phyloP scores from a whole-genome alignment of 1,140 invertebrate species.

The Polypedilum vanderplanki region DNA sequence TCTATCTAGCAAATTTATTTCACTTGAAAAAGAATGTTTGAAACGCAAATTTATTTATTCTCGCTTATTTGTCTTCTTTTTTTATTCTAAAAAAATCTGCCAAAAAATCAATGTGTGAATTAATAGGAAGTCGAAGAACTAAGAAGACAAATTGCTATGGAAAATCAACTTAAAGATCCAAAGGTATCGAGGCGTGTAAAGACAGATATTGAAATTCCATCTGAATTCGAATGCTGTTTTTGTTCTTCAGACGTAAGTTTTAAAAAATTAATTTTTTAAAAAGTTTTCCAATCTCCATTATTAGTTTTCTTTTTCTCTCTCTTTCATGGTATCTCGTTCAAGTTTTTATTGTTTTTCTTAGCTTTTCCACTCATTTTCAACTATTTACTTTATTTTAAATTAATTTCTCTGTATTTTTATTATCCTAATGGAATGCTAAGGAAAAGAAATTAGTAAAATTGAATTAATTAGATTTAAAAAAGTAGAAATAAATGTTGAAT shows the following conservation, averaged over 20 bases:
- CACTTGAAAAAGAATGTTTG: constrained; percentile 21
- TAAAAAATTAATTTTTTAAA: no score
- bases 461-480: no score
- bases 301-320: neutral
- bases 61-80: constrained; percentile 31
- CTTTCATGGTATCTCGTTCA: neutral
- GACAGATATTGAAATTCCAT: constrained; percentile 72
- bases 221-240: constrained; percentile 93
- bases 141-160: constrained; percentile 43
- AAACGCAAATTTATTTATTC: constrained; percentile 32
- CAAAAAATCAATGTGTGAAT: constrained; percentile 30
- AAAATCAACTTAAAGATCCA: constrained; percentile 38
- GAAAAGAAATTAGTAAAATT: no score
- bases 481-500: no score
- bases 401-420: no score
- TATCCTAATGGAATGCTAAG: no score
- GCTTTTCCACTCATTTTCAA: no score
- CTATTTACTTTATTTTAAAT: no score
- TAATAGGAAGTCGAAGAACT: constrained; percentile 44
- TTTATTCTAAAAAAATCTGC: constrained; percentile 33
- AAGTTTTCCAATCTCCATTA: no score
- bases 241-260: constrained; percentile 79
- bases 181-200: constrained; percentile 53
- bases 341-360: no score
- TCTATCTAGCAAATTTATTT: neutral